A percentile compares a stretch with the other conserved stretches of the same genome.
These are phyloP conservation scores for Plecturocebus donacophilus DNA, from an alignment of 2,113 vertebrate species.

Conservation along the genomic window DNA sequence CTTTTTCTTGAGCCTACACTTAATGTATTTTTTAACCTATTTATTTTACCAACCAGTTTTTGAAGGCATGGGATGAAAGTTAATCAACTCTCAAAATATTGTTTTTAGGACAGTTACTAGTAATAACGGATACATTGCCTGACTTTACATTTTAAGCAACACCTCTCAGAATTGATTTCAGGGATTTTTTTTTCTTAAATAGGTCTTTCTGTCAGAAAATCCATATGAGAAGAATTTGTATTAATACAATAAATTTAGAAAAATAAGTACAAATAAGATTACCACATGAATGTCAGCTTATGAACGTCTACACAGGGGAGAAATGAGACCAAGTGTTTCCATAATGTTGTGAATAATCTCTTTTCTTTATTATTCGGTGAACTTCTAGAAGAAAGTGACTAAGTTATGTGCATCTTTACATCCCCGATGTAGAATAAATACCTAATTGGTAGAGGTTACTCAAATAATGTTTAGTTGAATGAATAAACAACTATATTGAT, in stretches of 20 bases:
- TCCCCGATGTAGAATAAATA: background rate
- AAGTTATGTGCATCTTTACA: background rate
- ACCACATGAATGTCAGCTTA: background rate
- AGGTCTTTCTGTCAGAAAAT: constrained; percentile 33
- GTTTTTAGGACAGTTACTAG: background rate
- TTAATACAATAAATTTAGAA: constrained; percentile 38
- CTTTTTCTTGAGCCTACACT: background rate
- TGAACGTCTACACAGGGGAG: background rate
- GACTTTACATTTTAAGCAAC: background rate
- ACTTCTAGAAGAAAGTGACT: background rate
- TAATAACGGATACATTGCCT: background rate
- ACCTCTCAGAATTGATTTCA: background rate
- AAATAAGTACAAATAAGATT: background rate
- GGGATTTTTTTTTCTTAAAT: background rate
- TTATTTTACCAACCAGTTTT: background rate
- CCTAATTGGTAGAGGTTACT: background rate
- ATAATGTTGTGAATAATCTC: background rate
- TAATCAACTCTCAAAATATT: background rate
- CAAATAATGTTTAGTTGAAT: background rate
- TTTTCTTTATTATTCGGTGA: background rate
- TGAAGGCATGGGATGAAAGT: background rate
- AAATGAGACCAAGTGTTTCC: background rate
- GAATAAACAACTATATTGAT: background rate
- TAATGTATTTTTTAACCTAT: background rate
- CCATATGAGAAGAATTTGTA: background rate